phyloP scores from a whole-genome alignment of 2,888 invertebrate genomes.

The Mythimna loreyi region DNA sequence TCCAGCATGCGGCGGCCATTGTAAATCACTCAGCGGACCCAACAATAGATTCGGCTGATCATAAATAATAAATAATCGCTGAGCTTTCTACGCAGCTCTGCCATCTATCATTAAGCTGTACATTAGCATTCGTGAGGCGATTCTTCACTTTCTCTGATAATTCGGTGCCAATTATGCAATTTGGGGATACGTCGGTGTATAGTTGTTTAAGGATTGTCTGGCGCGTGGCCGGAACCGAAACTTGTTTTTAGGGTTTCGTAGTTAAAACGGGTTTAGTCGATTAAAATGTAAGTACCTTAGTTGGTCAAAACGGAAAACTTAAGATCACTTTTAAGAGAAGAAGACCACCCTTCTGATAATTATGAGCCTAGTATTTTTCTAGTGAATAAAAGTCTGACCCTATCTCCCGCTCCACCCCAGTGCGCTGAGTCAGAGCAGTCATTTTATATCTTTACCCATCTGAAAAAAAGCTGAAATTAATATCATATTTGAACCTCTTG shows the following conservation, averaged over 20 bases:
- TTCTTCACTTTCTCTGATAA: constrained; percentile 87
- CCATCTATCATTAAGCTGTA: constrained; percentile 85
- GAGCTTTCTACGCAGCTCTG: constrained; percentile 81
- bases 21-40: constrained; percentile 78
- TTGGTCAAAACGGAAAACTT: too few relatives aligned
- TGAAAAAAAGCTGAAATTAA: too few relatives aligned
- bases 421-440: too few relatives aligned
- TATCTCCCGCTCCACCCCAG: too few relatives aligned
- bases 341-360: too few relatives aligned
- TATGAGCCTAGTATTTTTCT: too few relatives aligned
- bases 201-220: background rate
- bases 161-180: constrained; percentile 85
- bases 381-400: too few relatives aligned
- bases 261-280: too few relatives aligned
- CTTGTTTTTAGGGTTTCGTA: background rate
- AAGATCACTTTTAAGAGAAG: too few relatives aligned
- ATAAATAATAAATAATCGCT: constrained; percentile 81
- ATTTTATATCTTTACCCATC: too few relatives aligned
- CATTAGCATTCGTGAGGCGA: constrained; percentile 79
- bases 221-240: background rate
- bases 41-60: constrained; percentile 81
- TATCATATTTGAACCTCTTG: too few relatives aligned
- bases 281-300: too few relatives aligned
- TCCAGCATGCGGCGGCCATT: constrained; percentile 67
- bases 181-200: constrained; percentile 64